These are phyloP conservation scores for Crotalus tigris DNA, from an alignment of 2,113 vertebrate species.

Conservation along the genomic window DNA sequence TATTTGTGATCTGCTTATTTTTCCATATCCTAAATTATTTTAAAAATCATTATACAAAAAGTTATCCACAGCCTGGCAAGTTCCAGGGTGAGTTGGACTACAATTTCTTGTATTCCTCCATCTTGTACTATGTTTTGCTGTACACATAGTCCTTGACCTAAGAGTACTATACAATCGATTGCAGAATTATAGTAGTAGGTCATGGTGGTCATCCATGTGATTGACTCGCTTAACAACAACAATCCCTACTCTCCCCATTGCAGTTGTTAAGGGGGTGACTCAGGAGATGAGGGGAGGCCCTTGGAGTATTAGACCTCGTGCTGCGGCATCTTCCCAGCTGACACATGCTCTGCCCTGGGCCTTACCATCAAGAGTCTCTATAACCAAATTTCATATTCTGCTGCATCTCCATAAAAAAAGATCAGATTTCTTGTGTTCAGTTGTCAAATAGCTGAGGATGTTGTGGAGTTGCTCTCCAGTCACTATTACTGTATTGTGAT, in stretches of 20 bases:
- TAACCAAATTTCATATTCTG: background rate
- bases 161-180: background rate
- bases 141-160: background rate
- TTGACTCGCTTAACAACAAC: too few species aligned
- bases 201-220: too few species aligned
- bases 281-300: too few species aligned
- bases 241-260: too few species aligned
- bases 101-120: background rate
- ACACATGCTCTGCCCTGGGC: too few species aligned
- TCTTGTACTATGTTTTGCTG: background rate
- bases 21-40: background rate
- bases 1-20: background rate
- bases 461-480: background rate
- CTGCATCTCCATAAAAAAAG: background rate
- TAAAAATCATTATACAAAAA: background rate
- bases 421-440: background rate
- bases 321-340: too few species aligned
- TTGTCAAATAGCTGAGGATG: background rate
- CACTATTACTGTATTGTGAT: background rate
- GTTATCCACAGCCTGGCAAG: background rate
- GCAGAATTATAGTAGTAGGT: too few species aligned
- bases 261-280: too few species aligned
- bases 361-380: background rate
- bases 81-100: background rate
- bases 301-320: too few species aligned